These are phyloP conservation scores for Microdon myrmicae DNA, from an alignment of 2,888 invertebrate genomes.

Conservation along the genomic window DNA sequence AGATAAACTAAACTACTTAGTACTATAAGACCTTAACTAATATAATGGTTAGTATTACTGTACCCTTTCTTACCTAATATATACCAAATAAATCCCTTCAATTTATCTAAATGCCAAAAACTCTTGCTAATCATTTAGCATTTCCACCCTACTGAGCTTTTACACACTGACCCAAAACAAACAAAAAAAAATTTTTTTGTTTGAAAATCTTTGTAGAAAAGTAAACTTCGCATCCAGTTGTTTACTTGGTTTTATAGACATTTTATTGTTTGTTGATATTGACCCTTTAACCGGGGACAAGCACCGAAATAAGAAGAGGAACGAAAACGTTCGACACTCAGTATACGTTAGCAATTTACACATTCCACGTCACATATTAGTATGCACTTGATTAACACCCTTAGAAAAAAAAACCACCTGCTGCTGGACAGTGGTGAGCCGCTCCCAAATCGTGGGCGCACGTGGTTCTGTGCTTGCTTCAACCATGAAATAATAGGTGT, in stretches of 20 bases:
- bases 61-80: no score
- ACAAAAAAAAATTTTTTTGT: no score
- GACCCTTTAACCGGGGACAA: conserved; percentile 32
- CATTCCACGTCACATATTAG: conserved; percentile 43
- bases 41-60: no score
- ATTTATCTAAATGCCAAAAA: conserved; percentile 18
- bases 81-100: no score
- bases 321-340: no score
- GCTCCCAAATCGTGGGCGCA: conserved; percentile 34
- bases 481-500: conserved; percentile 25
- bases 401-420: conserved; percentile 14
- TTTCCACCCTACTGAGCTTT: conserved; percentile 31
- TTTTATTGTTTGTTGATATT: conserved; percentile 33
- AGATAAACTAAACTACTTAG: no score
- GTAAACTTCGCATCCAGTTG: conserved; percentile 22
- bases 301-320: conserved; percentile 28
- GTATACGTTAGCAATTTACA: conserved; percentile 45
- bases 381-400: conserved; percentile 44
- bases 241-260: conserved; percentile 37
- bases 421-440: conserved; percentile 7
- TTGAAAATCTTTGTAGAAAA: no score
- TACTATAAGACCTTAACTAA: no score
- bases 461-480: conserved; percentile 18
- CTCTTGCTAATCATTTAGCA: conserved; percentile 35
- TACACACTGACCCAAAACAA: conserved; percentile 17